Conservation (phyloP, 1,140 invertebrate species). For the Drosophila burlai region DNA sequence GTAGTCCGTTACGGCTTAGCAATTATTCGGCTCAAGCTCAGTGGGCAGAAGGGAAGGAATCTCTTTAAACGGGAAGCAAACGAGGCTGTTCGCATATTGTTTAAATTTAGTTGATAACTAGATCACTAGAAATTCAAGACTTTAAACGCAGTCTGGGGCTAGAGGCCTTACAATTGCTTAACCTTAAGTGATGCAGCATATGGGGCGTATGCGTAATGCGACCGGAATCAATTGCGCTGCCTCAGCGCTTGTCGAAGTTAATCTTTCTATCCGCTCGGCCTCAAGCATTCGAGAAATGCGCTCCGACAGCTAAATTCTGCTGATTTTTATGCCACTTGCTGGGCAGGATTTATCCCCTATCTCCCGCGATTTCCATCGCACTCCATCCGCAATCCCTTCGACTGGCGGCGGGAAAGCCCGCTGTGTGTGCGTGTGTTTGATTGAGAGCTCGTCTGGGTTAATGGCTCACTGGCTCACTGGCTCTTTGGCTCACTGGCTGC, state of each 20-base stretch:
- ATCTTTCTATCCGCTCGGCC: conserved; percentile 69
- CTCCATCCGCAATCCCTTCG: conserved; percentile 14
- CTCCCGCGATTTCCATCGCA: neutral
- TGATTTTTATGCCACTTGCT: conserved; percentile 75
- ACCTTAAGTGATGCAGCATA: conserved; percentile 24
- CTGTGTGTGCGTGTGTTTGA: conserved; percentile 67
- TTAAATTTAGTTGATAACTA: neutral
- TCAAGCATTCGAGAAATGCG: conserved; percentile 69
- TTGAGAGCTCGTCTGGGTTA: conserved; percentile 62
- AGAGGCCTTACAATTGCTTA: conserved; percentile 11
- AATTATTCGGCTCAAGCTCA: conserved; percentile 46
- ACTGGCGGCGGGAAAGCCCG: conserved; percentile 8
- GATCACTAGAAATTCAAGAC: neutral
- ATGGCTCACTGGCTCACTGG: conserved; percentile 27
- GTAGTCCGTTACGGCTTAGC: conserved; percentile 34
- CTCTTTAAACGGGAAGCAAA: neutral
- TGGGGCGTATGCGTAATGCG: conserved; percentile 61
- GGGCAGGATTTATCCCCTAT: conserved; percentile 41
- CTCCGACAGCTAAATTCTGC: conserved; percentile 71
- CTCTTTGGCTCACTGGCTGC: conserved; percentile 43
- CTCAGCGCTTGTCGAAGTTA: conserved; percentile 43
- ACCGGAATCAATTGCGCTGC: conserved; percentile 14
- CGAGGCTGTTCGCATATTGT: neutral
- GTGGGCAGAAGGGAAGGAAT: neutral
- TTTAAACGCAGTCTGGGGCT: conserved; percentile 4